These are phyloP conservation scores for Brachionus asplanchnoidis DNA, from an alignment of 1,140 invertebrate genomes.

Conservation along the genomic window DNA sequence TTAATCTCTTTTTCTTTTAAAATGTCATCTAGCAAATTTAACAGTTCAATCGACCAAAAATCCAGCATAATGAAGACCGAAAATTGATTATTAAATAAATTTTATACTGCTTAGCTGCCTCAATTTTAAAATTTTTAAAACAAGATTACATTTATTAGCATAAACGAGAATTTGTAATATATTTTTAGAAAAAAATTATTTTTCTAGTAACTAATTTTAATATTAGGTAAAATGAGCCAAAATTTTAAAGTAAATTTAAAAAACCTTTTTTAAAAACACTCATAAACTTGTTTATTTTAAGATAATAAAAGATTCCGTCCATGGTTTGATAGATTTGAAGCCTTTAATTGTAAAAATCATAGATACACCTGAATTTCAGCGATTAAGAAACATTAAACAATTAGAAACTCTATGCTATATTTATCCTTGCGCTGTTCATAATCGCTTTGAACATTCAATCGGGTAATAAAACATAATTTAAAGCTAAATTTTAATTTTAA, in stretches of 20 bases:
- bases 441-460: slow-evolving; percentile 64
- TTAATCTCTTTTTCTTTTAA: not conserved
- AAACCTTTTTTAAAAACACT: not conserved
- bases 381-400: slow-evolving; percentile 62
- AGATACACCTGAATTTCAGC: slow-evolving; percentile 65
- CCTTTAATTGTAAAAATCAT: slow-evolving; percentile 60
- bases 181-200: not conserved
- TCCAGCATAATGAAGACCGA: too few species aligned
- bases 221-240: not conserved
- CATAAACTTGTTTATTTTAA: slow-evolving; percentile 43
- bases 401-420: slow-evolving; percentile 61
- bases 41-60: not conserved
- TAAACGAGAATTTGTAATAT: not conserved
- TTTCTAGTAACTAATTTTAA: not conserved
- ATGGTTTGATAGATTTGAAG: slow-evolving; percentile 57
- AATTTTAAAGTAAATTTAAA: not conserved
- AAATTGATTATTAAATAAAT: not conserved
- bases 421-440: slow-evolving; percentile 62
- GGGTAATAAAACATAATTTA: slow-evolving; percentile 57
- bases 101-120: not conserved
- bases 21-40: not conserved
- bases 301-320: slow-evolving; percentile 61
- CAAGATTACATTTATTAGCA: not conserved
- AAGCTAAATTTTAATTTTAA: slow-evolving; percentile 8
- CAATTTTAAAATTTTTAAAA: not conserved